Evolutionary conservation across 2,888 invertebrate species (phyloP).

Genomic region (Sepiola atlantica): DNA sequence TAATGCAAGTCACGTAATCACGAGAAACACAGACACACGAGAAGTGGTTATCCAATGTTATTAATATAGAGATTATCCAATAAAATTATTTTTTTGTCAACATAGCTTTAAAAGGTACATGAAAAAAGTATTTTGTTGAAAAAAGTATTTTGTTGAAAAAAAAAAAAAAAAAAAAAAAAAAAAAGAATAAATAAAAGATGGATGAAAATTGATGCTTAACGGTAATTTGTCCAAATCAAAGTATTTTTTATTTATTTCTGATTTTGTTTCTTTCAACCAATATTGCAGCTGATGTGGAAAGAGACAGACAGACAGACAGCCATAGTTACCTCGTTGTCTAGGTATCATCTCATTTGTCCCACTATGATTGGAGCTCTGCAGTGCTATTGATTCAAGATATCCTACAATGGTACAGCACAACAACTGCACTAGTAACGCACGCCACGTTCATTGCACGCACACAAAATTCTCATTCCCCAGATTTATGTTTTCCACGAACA

Average conservation of each 20-base stretch:
- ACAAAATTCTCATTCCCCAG: no score
- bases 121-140: background rate
- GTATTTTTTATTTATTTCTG: no score
- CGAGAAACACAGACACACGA: no score
- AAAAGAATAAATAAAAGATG: no score
- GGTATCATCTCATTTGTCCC: conserved; percentile 46
- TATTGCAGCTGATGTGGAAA: conserved; percentile 40
- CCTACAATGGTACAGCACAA: conserved; percentile 46
- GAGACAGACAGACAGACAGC: conserved; percentile 17
- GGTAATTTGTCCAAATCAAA: background rate
- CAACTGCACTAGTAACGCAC: conserved; percentile 42
- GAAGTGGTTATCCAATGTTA: no score
- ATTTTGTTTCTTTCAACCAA: conserved; percentile 46
- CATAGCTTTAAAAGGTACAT: no score
- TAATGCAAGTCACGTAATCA: no score
- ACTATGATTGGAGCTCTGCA: conserved; percentile 46
- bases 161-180: background rate
- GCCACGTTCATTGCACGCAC: background rate
- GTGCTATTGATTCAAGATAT: conserved; percentile 37
- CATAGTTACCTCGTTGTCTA: conserved; percentile 46
- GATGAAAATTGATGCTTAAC: background rate
- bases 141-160: background rate
- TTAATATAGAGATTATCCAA: no score
- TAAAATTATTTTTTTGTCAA: no score
- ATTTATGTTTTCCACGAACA: no score